phyloP scores from a whole-genome alignment of 2,888 invertebrate species.

The Camponotus fellah region DNA sequence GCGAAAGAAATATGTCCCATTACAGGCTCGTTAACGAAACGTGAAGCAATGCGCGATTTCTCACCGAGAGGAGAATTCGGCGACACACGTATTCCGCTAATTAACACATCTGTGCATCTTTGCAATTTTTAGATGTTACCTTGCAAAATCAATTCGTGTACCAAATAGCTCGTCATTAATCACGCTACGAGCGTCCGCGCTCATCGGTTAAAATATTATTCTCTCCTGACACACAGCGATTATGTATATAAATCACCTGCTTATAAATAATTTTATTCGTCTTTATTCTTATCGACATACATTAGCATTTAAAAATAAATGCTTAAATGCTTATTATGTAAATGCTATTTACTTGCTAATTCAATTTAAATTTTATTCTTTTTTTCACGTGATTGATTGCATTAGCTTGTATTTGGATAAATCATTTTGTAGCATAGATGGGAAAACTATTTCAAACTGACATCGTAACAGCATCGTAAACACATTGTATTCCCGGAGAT shows the following conservation, averaged over 20 bases:
- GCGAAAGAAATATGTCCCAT: slow-evolving; percentile 44
- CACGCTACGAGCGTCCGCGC: not conserved
- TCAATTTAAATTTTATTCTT: not conserved
- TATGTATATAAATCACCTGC: slow-evolving; percentile 2
- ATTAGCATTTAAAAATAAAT: not conserved
- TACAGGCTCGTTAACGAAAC: slow-evolving; percentile 30
- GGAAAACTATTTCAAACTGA: not conserved
- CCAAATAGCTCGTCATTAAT: not conserved
- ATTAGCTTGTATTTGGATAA: not conserved
- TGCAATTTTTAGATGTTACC: not conserved
- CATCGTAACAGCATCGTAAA: slow-evolving; percentile 9
- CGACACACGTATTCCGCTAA: not conserved
- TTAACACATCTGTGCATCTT: not conserved
- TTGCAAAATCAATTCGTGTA: not conserved
- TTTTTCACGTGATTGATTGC: not conserved
- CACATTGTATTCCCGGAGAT: slow-evolving; percentile 2
- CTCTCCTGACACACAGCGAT: not conserved
- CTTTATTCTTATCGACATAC: not conserved
- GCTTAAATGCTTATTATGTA: not conserved
- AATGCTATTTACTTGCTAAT: not conserved
- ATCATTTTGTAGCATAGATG: not conserved
- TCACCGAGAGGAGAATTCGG: not conserved
- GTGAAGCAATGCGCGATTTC: not conserved
- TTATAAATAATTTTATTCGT: not conserved
- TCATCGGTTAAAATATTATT: not conserved